A percentile compares a stretch with the other conserved stretches of the same genome.
These are phyloP conservation scores for Cancer borealis DNA, from an alignment of 2,888 invertebrate species.

Conservation along the genomic window DNA sequence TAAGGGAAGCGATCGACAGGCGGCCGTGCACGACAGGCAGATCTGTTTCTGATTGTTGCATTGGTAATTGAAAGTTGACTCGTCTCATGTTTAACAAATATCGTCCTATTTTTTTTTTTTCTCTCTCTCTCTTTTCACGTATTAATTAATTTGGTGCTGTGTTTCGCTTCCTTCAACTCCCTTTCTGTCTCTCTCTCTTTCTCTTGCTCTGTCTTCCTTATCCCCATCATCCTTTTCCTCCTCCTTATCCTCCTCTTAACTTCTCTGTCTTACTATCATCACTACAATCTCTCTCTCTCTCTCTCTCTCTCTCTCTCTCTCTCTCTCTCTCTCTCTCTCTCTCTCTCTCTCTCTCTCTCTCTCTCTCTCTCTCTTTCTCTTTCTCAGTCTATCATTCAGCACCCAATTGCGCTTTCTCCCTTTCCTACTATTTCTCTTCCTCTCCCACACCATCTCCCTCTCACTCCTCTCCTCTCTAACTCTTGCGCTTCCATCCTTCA, in stretches of 20 bases:
- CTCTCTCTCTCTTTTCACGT: neutral
- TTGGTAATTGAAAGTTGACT: neutral
- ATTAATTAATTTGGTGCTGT: neutral
- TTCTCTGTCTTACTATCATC: neutral
- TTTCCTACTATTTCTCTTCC: constrained; percentile 44
- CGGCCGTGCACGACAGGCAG: neutral
- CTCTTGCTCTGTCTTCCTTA: neutral
- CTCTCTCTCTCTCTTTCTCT: constrained; percentile 48
- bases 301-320: constrained; percentile 35
- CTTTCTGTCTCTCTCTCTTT: neutral
- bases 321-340: neutral
- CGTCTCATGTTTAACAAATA: constrained; percentile 1
- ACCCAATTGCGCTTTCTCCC: constrained; percentile 28
- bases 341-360: constrained; percentile 39
- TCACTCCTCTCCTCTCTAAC: constrained; percentile 49
- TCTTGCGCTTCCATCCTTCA: constrained; percentile 27
- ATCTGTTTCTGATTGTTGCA: constrained; percentile 6
- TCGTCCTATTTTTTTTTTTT: neutral
- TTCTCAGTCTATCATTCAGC: constrained; percentile 32
- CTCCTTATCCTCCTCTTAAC: neutral
- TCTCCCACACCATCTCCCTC: constrained; percentile 45
- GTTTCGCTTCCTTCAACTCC: neutral
- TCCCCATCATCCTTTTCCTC: neutral
- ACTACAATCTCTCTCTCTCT: constrained; percentile 38
- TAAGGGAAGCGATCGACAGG: neutral